Conservation (phyloP, 2,113 vertebrate genomes). For the Prunella himalayana region DNA sequence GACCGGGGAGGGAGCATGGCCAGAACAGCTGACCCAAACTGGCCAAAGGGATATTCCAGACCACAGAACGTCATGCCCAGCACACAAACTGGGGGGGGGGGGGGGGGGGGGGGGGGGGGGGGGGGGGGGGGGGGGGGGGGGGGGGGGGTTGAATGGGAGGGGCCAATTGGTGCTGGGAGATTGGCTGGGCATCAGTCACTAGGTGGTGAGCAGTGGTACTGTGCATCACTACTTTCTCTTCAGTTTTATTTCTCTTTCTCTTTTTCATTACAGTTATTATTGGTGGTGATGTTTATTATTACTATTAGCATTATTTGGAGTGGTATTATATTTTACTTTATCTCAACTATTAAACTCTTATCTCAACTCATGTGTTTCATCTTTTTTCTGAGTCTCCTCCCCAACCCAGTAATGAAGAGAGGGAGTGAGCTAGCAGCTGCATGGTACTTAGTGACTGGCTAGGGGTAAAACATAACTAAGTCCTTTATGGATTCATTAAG, state of each 20-base stretch:
- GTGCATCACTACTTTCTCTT: not conserved
- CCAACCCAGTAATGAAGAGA: not conserved
- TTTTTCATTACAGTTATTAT: not conserved
- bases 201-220: no score
- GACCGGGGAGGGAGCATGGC: not conserved
- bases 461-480: not conserved
- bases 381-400: not conserved
- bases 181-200: not conserved
- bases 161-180: fast-evolving
- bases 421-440: not conserved
- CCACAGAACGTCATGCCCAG: fast-evolving
- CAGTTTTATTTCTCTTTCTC: not conserved
- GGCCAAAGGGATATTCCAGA: not conserved
- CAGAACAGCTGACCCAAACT: not conserved
- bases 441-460: not conserved
- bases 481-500: not conserved
- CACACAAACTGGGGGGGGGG: fast-evolving
- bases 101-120: fast-evolving
- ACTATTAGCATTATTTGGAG: not conserved
- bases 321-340: not conserved
- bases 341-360: not conserved
- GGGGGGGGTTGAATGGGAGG: not conserved
- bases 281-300: not conserved
- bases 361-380: not conserved
- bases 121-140: fast-evolving